phyloP scores from a whole-genome alignment of 2,888 invertebrate genomes.

The Agriopis marginaria region DNA sequence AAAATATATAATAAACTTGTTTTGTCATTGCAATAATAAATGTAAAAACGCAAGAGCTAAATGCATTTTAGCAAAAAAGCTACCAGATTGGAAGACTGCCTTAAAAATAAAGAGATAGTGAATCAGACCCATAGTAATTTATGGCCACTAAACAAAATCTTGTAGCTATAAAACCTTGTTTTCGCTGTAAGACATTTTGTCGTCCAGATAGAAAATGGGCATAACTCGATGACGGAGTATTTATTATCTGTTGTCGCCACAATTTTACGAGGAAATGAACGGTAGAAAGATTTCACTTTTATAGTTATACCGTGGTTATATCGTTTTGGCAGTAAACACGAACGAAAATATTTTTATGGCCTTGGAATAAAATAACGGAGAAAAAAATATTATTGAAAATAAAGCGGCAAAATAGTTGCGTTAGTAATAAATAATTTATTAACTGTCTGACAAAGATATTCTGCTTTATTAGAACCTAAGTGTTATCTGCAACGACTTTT shows the following conservation, averaged over 20 bases:
- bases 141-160: conserved; percentile 6
- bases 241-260: conserved; percentile 43
- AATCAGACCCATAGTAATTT: background rate
- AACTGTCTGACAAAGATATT: background rate
- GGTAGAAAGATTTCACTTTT: conserved; percentile 39
- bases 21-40: too few species aligned
- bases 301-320: conserved; percentile 14
- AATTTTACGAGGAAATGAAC: conserved; percentile 48
- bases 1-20: too few species aligned
- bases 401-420: background rate
- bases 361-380: conserved; percentile 17
- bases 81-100: too few species aligned
- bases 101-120: background rate
- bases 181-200: conserved; percentile 2
- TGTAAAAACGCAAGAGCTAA: too few species aligned
- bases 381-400: conserved; percentile 10
- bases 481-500: too few species aligned
- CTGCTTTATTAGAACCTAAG: too few species aligned
- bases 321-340: conserved; percentile 27
- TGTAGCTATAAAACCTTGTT: conserved; percentile 5
- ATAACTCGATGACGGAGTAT: conserved; percentile 36
- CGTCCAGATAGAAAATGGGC: conserved; percentile 36
- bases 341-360: conserved; percentile 25
- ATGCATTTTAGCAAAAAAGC: background rate
- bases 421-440: background rate